These are phyloP conservation scores for Abrostola tripartita DNA, from an alignment of 2,888 invertebrate genomes.

Conservation along the genomic window DNA sequence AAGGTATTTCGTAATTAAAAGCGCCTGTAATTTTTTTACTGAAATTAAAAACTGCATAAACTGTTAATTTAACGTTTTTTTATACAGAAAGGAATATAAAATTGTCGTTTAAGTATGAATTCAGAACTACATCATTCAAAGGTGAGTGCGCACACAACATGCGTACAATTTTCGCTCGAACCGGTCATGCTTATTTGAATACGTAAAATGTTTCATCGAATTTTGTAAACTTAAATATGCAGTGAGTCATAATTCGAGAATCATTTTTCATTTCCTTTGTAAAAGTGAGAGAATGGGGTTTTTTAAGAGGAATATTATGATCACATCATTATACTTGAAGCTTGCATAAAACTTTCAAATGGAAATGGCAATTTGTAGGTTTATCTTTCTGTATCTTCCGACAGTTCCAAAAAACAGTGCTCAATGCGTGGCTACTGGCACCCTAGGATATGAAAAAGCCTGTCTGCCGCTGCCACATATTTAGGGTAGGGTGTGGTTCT, in stretches of 20 bases:
- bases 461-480: too few relatives aligned
- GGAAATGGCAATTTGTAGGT: neutral
- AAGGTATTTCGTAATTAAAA: too few relatives aligned
- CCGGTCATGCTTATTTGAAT: conserved; percentile 47
- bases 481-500: too few relatives aligned
- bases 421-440: too few relatives aligned
- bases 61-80: too few relatives aligned
- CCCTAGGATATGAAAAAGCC: too few relatives aligned
- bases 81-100: neutral
- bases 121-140: conserved; percentile 24
- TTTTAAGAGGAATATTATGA: conserved; percentile 1
- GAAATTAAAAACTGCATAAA: too few relatives aligned
- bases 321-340: neutral
- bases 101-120: conserved; percentile 17
- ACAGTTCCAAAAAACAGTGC: too few relatives aligned
- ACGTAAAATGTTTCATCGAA: conserved; percentile 34
- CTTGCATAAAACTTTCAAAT: neutral
- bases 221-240: conserved; percentile 35
- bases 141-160: conserved; percentile 26
- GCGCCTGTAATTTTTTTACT: too few relatives aligned
- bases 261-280: conserved; percentile 34
- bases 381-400: too few relatives aligned
- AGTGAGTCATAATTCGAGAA: conserved; percentile 33
- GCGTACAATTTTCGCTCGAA: conserved; percentile 38
- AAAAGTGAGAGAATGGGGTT: conserved; percentile 12